phyloP scores from a whole-genome alignment of 2,113 vertebrate species.

The Boulengeromyrus knoepffleri region DNA sequence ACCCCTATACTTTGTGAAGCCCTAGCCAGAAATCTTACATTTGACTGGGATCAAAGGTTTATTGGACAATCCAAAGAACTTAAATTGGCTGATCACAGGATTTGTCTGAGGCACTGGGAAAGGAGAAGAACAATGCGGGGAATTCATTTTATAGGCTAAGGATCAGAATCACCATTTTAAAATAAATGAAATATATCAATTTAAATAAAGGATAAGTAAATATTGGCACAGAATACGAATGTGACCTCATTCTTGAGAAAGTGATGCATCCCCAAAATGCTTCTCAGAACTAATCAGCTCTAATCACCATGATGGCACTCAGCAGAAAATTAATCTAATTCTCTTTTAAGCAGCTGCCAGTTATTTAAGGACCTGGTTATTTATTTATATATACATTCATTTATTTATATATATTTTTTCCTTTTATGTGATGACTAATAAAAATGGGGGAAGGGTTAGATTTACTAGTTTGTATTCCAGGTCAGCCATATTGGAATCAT shows the following conservation, averaged over 20 bases:
- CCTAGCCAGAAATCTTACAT: neutral
- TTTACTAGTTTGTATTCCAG: slow-evolving; percentile 53
- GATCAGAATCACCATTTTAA: neutral
- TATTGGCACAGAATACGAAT: slow-evolving; percentile 32
- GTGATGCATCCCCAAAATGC: slow-evolving; percentile 40
- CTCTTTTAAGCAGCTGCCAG: slow-evolving; percentile 60
- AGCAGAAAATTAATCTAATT: slow-evolving; percentile 63
- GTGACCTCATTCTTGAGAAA: slow-evolving; percentile 38
- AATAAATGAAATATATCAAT: slow-evolving; percentile 13
- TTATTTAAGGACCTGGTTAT: slow-evolving; percentile 53
- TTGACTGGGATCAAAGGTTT: neutral
- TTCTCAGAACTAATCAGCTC: slow-evolving; percentile 55
- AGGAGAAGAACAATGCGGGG: neutral
- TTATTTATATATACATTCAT: slow-evolving; percentile 30
- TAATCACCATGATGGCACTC: slow-evolving; percentile 63
- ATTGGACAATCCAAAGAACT: neutral
- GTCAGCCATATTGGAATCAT: slow-evolving; percentile 37
- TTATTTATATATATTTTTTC: slow-evolving; percentile 41
- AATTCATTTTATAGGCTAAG: slow-evolving; percentile 14
- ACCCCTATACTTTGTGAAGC: neutral
- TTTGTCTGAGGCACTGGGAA: slow-evolving; percentile 10
- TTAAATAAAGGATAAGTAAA: slow-evolving; percentile 32
- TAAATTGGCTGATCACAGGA: slow-evolving; percentile 20
- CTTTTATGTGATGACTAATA: slow-evolving; percentile 59
- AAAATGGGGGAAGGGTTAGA: slow-evolving; percentile 45